Percentiles rank a stretch among this genome's conserved stretches.
phyloP scores from a whole-genome alignment of 2,888 invertebrate species.

The Crepidodera aurea region DNA sequence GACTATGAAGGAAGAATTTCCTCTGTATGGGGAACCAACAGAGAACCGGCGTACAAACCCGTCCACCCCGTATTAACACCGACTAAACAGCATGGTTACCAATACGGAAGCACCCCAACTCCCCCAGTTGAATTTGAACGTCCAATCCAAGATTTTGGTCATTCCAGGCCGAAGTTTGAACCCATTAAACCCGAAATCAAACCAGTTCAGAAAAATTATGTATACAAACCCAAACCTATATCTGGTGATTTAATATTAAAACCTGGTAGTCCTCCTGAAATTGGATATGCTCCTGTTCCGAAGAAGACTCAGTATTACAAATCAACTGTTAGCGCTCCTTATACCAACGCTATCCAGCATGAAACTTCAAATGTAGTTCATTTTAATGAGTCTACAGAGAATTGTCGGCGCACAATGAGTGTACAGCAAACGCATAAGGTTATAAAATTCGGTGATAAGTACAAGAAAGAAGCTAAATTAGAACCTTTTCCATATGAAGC shows the following conservation, averaged over 20 bases:
- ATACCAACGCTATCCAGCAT: slow-evolving; percentile 70
- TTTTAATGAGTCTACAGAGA: slow-evolving; percentile 75
- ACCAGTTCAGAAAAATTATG: slow-evolving; percentile 59
- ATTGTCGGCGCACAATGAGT: slow-evolving; percentile 70
- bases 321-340: slow-evolving; percentile 66
- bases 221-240: slow-evolving; percentile 66
- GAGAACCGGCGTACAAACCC: slow-evolving; percentile 67
- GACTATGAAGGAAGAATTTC: slow-evolving; percentile 73
- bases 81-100: slow-evolving; percentile 60
- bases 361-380: slow-evolving; percentile 75
- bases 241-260: slow-evolving; percentile 61
- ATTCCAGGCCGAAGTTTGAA: slow-evolving; percentile 67
- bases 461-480: slow-evolving; percentile 51
- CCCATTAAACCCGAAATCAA: slow-evolving; percentile 63
- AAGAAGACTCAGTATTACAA: slow-evolving; percentile 64
- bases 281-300: slow-evolving; percentile 66
- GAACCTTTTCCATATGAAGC: slow-evolving; percentile 64
- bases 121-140: slow-evolving; percentile 69
- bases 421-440: slow-evolving; percentile 75
- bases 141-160: slow-evolving; percentile 60
- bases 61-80: slow-evolving; percentile 67
- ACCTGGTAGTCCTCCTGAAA: slow-evolving; percentile 68
- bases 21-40: slow-evolving; percentile 68
- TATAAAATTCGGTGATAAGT: slow-evolving; percentile 71
- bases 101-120: slow-evolving; percentile 64